Evolutionary conservation across 2,888 invertebrate species (phyloP).

Genomic region (Therioaphis trifolii): DNA sequence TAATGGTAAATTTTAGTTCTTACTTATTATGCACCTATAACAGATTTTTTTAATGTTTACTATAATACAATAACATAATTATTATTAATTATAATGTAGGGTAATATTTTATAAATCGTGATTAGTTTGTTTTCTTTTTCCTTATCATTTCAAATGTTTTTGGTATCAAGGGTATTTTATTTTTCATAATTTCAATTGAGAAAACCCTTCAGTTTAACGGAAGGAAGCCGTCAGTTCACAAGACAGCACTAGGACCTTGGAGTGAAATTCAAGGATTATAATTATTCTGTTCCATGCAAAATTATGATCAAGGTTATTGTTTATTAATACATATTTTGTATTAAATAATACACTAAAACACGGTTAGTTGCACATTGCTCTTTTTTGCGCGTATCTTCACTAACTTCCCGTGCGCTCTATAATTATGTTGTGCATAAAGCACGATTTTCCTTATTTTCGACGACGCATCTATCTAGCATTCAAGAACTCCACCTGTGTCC

Average conservation of each 20-base stretch:
- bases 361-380: background rate
- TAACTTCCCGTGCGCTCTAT: background rate
- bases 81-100: too few species aligned
- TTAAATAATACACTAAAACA: conserved; percentile 5
- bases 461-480: too few species aligned
- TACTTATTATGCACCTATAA: too few species aligned
- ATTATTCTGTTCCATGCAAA: conserved; percentile 35
- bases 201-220: background rate
- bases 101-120: too few species aligned
- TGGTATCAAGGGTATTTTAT: too few species aligned
- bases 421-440: background rate
- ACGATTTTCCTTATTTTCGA: background rate
- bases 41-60: too few species aligned
- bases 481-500: too few species aligned
- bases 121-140: too few species aligned
- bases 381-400: background rate
- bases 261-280: conserved; percentile 49
- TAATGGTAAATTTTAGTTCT: too few species aligned
- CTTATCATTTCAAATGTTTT: too few species aligned
- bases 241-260: conserved; percentile 28
- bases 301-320: conserved; percentile 35
- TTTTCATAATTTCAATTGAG: background rate
- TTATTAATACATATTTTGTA: background rate
- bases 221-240: conserved; percentile 22
- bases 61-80: too few species aligned